Conservation (phyloP, 2,797 vertebrate genomes). For the Microctenopoma stevenorrisi region DNA sequence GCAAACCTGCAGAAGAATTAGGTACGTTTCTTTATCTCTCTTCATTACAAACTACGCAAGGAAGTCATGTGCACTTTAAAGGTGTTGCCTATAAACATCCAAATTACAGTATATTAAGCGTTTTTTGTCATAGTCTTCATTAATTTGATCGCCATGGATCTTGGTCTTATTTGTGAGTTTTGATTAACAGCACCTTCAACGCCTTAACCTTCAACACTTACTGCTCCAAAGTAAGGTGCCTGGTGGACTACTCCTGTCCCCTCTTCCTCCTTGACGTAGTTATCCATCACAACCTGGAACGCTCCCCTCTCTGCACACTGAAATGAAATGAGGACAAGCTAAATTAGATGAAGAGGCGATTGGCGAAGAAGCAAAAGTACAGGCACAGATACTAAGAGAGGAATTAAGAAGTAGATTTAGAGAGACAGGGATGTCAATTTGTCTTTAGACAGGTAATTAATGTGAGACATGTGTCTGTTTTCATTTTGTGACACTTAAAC, state of each 20-base stretch:
- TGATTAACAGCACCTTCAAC: neutral
- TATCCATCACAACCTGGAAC: conserved; percentile 91
- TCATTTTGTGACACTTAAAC: conserved; percentile 19
- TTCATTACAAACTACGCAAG: neutral
- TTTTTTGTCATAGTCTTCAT: neutral
- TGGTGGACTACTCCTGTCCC: conserved; percentile 98
- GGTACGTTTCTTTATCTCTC: conserved; percentile 7
- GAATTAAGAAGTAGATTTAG: conserved; percentile 21
- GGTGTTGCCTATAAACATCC: neutral
- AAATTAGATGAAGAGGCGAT: conserved; percentile 5
- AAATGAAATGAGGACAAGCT: conserved; percentile 20
- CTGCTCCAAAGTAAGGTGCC: conserved; percentile 98
- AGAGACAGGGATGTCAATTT: conserved; percentile 25
- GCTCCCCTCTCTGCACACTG: conserved; percentile 90
- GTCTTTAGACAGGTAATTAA: conserved; percentile 28
- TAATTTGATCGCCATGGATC: too few relatives aligned
- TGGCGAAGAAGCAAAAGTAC: conserved; percentile 22
- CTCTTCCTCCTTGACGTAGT: conserved; percentile 95
- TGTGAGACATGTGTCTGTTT: conserved; percentile 21
- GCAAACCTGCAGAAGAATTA: conserved; percentile 2
- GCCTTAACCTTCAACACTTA: conserved; percentile 79
- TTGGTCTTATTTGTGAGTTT: neutral
- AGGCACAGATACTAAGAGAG: conserved; percentile 12
- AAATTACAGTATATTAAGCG: neutral
- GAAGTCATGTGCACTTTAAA: too few relatives aligned